A percentile compares a stretch with the other conserved stretches of the same genome.
These are phyloP conservation scores for Rutpela maculata DNA, from an alignment of 2,888 invertebrate genomes.

Conservation along the genomic window DNA sequence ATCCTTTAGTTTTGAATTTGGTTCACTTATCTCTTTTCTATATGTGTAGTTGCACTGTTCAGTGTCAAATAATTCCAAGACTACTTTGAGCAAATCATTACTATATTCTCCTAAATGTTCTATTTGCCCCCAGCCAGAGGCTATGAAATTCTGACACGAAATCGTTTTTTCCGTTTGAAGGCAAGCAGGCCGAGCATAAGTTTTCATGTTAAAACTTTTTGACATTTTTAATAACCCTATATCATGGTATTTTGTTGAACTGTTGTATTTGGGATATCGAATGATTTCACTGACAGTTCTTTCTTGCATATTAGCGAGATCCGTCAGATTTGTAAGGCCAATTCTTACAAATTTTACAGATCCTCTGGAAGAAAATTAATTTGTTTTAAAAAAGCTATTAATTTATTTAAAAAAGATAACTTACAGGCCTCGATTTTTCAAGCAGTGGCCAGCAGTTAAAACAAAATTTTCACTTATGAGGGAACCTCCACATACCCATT, in stretches of 20 bases:
- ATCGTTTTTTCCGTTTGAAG: conserved; percentile 61
- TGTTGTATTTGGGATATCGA: conserved; percentile 71
- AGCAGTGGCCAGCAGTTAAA: conserved; percentile 82
- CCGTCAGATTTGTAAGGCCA: conserved; percentile 73
- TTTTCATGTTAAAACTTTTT: conserved; percentile 67
- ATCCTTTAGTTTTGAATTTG: conserved; percentile 31
- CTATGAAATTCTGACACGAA: conserved; percentile 67
- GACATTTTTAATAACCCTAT: conserved; percentile 74
- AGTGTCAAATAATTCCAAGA: too few relatives aligned
- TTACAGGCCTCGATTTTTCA: conserved; percentile 41
- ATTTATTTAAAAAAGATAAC: conserved; percentile 6
- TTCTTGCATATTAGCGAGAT: conserved; percentile 69
- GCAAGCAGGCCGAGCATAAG: conserved; percentile 74
- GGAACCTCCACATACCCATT: conserved; percentile 80
- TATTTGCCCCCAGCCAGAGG: conserved; percentile 75
- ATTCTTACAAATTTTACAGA: conserved; percentile 70
- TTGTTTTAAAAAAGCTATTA: background rate
- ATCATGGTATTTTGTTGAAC: conserved; percentile 74
- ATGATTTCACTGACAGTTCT: conserved; percentile 65
- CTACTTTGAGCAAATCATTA: conserved; percentile 75
- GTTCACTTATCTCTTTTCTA: background rate
- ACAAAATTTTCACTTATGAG: conserved; percentile 80
- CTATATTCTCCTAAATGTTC: conserved; percentile 65
- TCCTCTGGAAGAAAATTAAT: conserved; percentile 67
- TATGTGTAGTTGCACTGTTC: background rate